Base-by-base conservation (phyloP, 2,888 invertebrate genomes). In the Tinea semifulvella region DNA sequence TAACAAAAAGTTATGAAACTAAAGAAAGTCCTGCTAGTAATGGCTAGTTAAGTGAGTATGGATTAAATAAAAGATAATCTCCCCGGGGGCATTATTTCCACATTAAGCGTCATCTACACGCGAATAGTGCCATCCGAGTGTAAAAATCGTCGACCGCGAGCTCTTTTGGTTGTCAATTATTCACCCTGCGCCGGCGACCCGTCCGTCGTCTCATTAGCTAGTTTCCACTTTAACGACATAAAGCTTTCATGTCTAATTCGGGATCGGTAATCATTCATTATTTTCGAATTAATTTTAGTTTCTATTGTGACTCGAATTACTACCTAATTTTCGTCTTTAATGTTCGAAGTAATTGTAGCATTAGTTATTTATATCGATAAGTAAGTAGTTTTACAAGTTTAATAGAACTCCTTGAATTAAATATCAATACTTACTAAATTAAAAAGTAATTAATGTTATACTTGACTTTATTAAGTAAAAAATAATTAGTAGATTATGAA, bases 51-150 rank as follows among this genome's bases (percentile, higher is more conserved):
- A 47, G 44, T 47, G 52, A 56, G 57, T 58, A 60, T 58, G 63
- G 63, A 67, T 68, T 68, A 70, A 70, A 69, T 73, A 67, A 67
- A 69, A 68, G 63, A 68, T 74, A 74, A 75, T 74, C 67, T 63
- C 58, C 54, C 56, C 48, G 53, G 62, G 62, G 65, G 65, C 70
- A 75, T 74, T 75, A 74, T 72, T 71, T 71, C 58, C 58, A 66
- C 74, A 74, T 73, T 71, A 74, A 61, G 60, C 53, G 52, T 53
- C 57, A 57, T 55, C 55, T 55, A 58, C 67, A 67, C 63, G 63
- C 63, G 52, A 65, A 52, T 61, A 51, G 54, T 53, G 53, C 54
- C 57, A 57, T 58, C 56, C 17, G 28, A 42, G 27, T 42, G 27
- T 42, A 28, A 42, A 42, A 40, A 40, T 40, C 14, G 22, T 40